Evolutionary conservation across 1,140 invertebrate species (phyloP).

Genomic region (Tribolium madens): DNA sequence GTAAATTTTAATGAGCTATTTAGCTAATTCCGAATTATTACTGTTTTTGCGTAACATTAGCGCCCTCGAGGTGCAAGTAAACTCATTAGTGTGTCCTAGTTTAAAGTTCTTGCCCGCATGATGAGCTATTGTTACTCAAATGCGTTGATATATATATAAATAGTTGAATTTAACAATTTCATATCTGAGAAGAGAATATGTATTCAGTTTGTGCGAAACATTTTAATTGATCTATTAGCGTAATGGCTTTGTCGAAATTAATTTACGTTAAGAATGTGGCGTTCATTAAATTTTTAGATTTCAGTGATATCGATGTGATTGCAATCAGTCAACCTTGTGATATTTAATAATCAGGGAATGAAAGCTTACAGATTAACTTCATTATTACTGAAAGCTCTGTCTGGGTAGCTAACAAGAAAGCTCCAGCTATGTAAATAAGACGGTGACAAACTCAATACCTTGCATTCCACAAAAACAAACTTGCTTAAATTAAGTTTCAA

Average conservation of each 20-base stretch:
- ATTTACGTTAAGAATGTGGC: neutral
- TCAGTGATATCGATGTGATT: neutral
- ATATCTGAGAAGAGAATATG: conserved; percentile 9
- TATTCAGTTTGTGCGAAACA: neutral
- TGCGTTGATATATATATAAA: conserved; percentile 31
- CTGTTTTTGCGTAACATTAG: conserved; percentile 23
- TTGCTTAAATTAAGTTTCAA: too few species aligned
- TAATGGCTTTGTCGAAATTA: neutral
- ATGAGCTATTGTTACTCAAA: conserved; percentile 32
- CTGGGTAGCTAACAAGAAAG: neutral
- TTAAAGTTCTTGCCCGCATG: conserved; percentile 23
- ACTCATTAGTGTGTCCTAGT: conserved; percentile 20
- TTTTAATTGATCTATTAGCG: conserved; percentile 7
- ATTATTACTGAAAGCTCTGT: neutral
- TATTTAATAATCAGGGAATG: neutral
- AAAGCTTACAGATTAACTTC: conserved; percentile 7
- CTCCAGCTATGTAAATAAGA: neutral
- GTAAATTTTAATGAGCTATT: conserved; percentile 18
- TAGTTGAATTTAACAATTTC: conserved; percentile 15
- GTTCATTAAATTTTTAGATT: neutral
- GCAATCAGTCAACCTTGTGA: neutral
- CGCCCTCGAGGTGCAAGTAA: conserved; percentile 27
- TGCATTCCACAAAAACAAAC: neutral
- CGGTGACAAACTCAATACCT: neutral
- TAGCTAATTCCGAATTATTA: conserved; percentile 18